These are phyloP conservation scores for Cyphomyrus plagiostoma DNA, from an alignment of 2,113 vertebrate species.

Conservation along the genomic window DNA sequence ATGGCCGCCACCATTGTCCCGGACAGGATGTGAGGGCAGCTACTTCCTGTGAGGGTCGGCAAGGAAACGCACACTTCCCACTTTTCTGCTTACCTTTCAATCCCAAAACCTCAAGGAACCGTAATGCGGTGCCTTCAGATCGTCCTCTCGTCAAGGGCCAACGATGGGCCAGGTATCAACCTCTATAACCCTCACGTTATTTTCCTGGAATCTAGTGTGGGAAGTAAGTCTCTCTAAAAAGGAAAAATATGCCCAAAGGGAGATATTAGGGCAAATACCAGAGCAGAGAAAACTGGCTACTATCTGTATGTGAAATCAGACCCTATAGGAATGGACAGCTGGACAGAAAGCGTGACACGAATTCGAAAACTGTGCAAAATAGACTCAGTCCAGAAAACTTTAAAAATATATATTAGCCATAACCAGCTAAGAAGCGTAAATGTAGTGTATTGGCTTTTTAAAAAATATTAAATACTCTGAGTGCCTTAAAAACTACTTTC, in stretches of 20 bases:
- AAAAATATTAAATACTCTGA: not conserved
- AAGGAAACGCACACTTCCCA: not conserved
- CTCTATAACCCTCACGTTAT: not conserved
- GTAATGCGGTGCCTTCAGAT: not conserved
- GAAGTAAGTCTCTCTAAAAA: not conserved
- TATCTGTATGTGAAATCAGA: not conserved
- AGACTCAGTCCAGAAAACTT: constrained; percentile 14
- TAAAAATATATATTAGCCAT: not conserved
- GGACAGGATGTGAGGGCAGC: not conserved
- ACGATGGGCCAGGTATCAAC: not conserved
- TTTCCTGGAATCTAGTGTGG: not conserved
- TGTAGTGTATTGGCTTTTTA: not conserved
- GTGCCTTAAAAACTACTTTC: not conserved
- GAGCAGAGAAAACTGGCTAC: not conserved
- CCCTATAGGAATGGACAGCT: not conserved
- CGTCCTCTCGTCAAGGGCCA: not conserved
- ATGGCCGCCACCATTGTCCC: not conserved
- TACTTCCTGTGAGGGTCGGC: not conserved
- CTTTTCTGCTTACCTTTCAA: constrained; percentile 8
- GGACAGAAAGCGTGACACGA: not conserved
- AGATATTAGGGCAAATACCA: not conserved
- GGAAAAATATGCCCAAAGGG: constrained; percentile 4
- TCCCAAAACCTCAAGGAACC: not conserved
- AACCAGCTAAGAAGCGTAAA: not conserved
- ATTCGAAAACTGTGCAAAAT: constrained; percentile 21